Percentiles rank a stretch among this genome's conserved stretches.
These are phyloP conservation scores for Chionoecetes opilio DNA, from an alignment of 1,140 invertebrate genomes.

Conservation along the genomic window DNA sequence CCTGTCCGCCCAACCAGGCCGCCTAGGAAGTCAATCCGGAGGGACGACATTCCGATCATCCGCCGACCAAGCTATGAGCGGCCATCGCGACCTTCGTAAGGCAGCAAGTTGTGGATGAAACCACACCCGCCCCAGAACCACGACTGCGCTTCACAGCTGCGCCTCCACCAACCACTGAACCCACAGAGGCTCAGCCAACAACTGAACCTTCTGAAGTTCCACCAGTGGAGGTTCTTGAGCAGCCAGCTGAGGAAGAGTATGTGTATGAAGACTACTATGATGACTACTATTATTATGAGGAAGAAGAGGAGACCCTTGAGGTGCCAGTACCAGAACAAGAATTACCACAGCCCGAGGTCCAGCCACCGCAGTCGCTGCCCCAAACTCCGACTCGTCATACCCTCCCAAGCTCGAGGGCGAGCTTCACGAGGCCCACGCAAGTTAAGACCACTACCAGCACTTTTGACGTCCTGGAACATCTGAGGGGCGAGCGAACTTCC, in stretches of 20 bases:
- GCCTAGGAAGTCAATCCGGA: slow-evolving; percentile 67
- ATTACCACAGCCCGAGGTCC: background rate
- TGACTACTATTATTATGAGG: slow-evolving; percentile 62
- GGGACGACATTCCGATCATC: slow-evolving; percentile 81
- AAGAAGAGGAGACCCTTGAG: slow-evolving; percentile 38
- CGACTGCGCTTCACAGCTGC: slow-evolving; percentile 62
- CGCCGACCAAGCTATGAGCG: slow-evolving; percentile 67
- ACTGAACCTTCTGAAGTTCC: slow-evolving; percentile 47
- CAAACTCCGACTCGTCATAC: background rate
- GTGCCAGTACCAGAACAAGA: background rate
- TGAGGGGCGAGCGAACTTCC: slow-evolving; percentile 64
- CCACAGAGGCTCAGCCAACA: background rate
- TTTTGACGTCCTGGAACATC: slow-evolving; percentile 69
- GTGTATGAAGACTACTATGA: slow-evolving; percentile 62
- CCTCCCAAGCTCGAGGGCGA: slow-evolving; percentile 31
- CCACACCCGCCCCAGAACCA: slow-evolving; percentile 38
- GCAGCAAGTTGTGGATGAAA: slow-evolving; percentile 51
- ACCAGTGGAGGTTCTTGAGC: slow-evolving; percentile 13
- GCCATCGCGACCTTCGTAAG: slow-evolving; percentile 50
- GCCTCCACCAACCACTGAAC: slow-evolving; percentile 30
- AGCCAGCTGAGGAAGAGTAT: slow-evolving; percentile 48
- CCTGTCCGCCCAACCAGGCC: slow-evolving; percentile 69
- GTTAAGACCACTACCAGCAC: slow-evolving; percentile 47
- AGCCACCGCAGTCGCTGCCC: background rate
- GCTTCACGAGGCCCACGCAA: slow-evolving; percentile 63